A percentile compares a stretch with the other conserved stretches of the same genome.
phyloP scores from a whole-genome alignment of 2,797 vertebrate genomes.

The Gambelia wislizenii region DNA sequence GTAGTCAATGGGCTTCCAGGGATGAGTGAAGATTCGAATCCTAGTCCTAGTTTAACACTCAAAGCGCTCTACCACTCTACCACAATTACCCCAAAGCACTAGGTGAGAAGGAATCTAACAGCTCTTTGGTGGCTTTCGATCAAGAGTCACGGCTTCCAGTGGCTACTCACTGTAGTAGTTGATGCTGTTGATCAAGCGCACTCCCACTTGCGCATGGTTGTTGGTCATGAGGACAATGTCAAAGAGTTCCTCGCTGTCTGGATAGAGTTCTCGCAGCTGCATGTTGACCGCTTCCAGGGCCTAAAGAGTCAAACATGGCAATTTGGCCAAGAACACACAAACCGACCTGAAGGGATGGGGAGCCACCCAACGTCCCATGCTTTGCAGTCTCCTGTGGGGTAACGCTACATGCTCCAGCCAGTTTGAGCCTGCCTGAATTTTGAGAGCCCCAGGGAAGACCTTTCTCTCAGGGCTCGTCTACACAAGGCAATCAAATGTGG shows the following conservation, averaged over 20 bases:
- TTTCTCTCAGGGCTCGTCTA: too few relatives aligned
- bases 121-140: rapidly evolving
- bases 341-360: background rate
- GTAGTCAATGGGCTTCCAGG: too few relatives aligned
- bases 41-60: too few relatives aligned
- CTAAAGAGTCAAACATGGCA: constrained; percentile 70
- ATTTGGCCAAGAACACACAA: rapidly evolving
- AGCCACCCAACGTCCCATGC: too few relatives aligned
- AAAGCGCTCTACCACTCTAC: too few relatives aligned
- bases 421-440: too few relatives aligned
- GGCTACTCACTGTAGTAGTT: constrained; percentile 92
- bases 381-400: too few relatives aligned
- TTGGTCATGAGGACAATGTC: constrained; percentile 97
- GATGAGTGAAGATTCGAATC: too few relatives aligned
- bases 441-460: too few relatives aligned
- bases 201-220: constrained; percentile 96
- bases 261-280: constrained; percentile 89
- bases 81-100: too few relatives aligned
- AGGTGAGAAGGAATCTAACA: background rate
- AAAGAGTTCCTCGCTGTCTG: constrained; percentile 93
- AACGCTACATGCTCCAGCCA: too few relatives aligned
- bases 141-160: rapidly evolving
- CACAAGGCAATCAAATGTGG: too few relatives aligned
- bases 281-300: constrained; percentile 92
- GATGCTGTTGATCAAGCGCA: constrained; percentile 98